Conservation (phyloP, 2,113 vertebrate genomes). For the Irena cyanogastra region DNA sequence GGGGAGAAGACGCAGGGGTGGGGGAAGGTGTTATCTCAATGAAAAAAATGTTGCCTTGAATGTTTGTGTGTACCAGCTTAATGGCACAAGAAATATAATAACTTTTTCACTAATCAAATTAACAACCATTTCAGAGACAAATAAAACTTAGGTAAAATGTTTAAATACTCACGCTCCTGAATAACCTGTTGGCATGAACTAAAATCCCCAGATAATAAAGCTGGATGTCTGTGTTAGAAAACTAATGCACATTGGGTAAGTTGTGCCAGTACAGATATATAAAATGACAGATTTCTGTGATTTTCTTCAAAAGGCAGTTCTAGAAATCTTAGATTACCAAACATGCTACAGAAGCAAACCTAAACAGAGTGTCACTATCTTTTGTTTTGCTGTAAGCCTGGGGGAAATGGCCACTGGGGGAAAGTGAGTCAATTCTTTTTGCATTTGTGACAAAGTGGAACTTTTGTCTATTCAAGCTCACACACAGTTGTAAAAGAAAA, state of each 20-base stretch:
- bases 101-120: background rate
- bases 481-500: background rate
- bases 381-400: background rate
- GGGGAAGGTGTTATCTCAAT: background rate
- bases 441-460: background rate
- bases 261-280: background rate
- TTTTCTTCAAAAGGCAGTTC: background rate
- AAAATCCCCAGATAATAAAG: background rate
- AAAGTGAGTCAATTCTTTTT: background rate
- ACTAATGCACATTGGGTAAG: too few relatives aligned
- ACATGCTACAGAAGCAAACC: background rate
- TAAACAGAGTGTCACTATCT: background rate
- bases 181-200: background rate
- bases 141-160: background rate
- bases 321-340: background rate
- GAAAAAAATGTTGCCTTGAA: background rate
- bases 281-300: background rate
- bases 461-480: background rate
- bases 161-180: background rate
- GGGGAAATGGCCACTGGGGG: background rate
- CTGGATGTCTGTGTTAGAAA: background rate
- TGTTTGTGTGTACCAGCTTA: background rate
- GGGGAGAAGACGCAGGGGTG: background rate
- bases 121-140: background rate
- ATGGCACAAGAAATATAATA: background rate